phyloP scores from a whole-genome alignment of 2,113 vertebrate species.

The Chionis minor region DNA sequence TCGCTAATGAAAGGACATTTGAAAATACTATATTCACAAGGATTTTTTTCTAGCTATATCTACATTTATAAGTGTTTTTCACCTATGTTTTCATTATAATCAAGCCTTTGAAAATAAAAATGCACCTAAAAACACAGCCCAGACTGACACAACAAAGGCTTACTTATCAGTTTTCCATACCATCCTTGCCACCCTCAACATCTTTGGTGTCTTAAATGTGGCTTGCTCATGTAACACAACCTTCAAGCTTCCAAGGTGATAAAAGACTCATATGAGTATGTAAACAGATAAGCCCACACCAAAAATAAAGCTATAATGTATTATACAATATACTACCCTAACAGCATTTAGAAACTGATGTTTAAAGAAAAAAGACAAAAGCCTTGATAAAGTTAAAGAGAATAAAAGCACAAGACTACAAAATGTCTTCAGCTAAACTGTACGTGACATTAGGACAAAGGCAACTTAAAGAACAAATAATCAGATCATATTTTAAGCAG shows the following conservation, averaged over 20 bases:
- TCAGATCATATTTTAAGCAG: not conserved
- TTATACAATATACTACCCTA: not conserved
- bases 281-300: not conserved
- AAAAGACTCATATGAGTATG: not conserved
- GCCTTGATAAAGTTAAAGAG: not conserved
- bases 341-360: not conserved
- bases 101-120: not conserved
- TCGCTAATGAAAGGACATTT: not conserved
- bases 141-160: conserved; percentile 67
- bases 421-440: not conserved
- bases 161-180: conserved; percentile 62
- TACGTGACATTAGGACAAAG: not conserved
- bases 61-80: not conserved
- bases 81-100: not conserved
- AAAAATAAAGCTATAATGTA: not conserved
- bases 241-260: not conserved
- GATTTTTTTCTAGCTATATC: not conserved
- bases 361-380: not conserved
- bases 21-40: not conserved
- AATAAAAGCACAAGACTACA: not conserved
- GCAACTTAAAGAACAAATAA: not conserved
- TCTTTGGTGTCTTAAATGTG: not conserved
- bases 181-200: not conserved
- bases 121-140: not conserved
- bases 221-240: conserved; percentile 25